Conservation (phyloP, 92 coral and sea anemone species). For the Pocillopora grandis region DNA sequence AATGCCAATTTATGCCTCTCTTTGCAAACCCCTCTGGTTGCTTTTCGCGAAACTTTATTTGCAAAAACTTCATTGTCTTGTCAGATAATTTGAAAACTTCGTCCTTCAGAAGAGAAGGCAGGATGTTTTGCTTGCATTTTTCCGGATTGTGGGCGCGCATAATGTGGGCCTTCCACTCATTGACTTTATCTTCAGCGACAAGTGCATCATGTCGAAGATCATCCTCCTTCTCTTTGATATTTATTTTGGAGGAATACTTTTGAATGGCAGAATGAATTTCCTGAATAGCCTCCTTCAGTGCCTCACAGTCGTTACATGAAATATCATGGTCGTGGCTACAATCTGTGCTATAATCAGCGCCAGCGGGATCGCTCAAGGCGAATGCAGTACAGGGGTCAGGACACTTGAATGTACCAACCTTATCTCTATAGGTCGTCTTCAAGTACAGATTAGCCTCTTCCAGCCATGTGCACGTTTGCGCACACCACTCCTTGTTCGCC, state of each 20-base stretch:
- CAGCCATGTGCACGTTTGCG: constrained; percentile 3
- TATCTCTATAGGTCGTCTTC: constrained; percentile 41
- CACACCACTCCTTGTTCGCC: constrained; percentile 31
- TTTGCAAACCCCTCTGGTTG: too few relatives aligned
- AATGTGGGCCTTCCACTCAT: constrained; percentile 57
- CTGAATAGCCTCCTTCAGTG: constrained; percentile 32
- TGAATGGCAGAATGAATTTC: background rate
- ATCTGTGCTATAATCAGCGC: constrained; percentile 21
- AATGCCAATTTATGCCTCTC: too few relatives aligned
- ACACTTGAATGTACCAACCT: too few relatives aligned
- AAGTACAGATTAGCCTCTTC: constrained; percentile 46
- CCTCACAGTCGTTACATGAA: constrained; percentile 47
- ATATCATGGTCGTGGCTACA: constrained; percentile 45
- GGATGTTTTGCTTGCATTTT: background rate
- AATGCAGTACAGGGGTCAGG: constrained; percentile 57
- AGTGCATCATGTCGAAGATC: too few relatives aligned
- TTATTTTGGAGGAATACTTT: too few relatives aligned
- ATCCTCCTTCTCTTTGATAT: too few relatives aligned
- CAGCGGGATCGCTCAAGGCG: constrained; percentile 48
- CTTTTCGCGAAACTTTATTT: too few relatives aligned
- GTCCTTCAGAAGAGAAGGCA: too few relatives aligned
- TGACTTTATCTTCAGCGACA: constrained; percentile 17
- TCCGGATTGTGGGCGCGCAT: constrained; percentile 55
- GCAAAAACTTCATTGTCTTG: too few relatives aligned
- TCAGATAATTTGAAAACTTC: too few relatives aligned